A percentile compares a stretch with the other conserved stretches of the same genome.
phyloP scores from a whole-genome alignment of 2,797 vertebrate species.

The Lepus oiostolus region DNA sequence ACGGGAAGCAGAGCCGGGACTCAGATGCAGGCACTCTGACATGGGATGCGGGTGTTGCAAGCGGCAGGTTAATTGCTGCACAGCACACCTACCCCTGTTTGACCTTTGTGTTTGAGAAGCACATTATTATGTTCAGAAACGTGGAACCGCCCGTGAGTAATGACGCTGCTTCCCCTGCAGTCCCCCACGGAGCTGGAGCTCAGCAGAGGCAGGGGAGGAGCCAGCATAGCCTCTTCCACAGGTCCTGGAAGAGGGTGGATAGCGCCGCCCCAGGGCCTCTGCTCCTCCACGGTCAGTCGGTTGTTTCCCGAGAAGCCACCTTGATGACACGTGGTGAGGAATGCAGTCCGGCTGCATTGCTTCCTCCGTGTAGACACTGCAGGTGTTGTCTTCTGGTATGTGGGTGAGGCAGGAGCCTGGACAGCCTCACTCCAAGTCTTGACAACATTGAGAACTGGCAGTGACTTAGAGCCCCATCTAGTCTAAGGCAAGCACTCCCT shows the following conservation, averaged over 20 bases:
- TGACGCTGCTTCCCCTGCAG: neutral
- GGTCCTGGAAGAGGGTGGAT: neutral
- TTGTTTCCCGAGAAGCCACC: neutral
- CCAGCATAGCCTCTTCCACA: neutral
- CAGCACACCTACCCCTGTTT: neutral
- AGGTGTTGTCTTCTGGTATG: slow-evolving; percentile 77
- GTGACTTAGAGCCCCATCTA: slow-evolving; percentile 74
- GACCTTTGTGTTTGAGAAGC: slow-evolving; percentile 40
- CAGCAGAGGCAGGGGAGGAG: neutral
- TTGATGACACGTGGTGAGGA: neutral
- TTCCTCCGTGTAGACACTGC: slow-evolving; percentile 14
- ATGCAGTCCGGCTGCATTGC: slow-evolving; percentile 32
- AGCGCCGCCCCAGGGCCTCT: neutral
- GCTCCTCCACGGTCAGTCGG: neutral
- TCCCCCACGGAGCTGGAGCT: neutral
- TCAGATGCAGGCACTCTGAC: too few species aligned
- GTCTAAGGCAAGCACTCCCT: slow-evolving; percentile 69
- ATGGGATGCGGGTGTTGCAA: too few species aligned
- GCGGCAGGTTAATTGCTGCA: too few species aligned
- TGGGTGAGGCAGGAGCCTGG: slow-evolving; percentile 68
- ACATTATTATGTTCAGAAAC: neutral
- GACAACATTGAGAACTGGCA: slow-evolving; percentile 77
- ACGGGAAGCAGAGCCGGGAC: too few species aligned
- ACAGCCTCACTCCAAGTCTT: slow-evolving; percentile 66
- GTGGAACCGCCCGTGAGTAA: neutral